Evolutionary conservation across 2,113 vertebrate species (phyloP).

Genomic region (human): GRCh38 chr1:236650501-236651000

Average conservation of each 20-base stretch:
- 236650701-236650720: background rate
- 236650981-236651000: no score
- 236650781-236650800: background rate
- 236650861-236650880: background rate
- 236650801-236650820: background rate
- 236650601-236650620: no score
- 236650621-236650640: no score
- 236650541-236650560: no score
- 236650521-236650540: no score
- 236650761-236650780: background rate
- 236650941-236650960: background rate
- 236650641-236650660: no score
- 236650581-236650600: no score
- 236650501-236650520: no score
- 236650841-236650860: no score
- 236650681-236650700: background rate
- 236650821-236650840: background rate
- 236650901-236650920: background rate
- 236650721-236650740: background rate
- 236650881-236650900: background rate
- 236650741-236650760: background rate
- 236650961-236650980: rapidly evolving
- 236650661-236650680: background rate
- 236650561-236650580: no score
- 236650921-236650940: background rate